A percentile compares a stretch with the other conserved stretches of the same genome.
Conservation (phyloP, 2,888 invertebrate species). For the Tetragnatha montana region DNA sequence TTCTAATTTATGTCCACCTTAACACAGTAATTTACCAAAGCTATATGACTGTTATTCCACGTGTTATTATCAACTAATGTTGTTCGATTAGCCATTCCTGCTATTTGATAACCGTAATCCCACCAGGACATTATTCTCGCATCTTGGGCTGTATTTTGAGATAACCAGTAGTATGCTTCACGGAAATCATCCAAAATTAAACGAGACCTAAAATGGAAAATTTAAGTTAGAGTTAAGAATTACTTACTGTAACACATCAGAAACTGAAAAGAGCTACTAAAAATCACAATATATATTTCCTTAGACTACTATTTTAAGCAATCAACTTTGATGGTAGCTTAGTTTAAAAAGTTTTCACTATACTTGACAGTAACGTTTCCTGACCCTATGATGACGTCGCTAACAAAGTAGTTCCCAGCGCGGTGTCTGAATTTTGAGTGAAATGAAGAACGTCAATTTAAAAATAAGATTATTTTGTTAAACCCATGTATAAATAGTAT, state of each 20-base stretch:
- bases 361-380: too few relatives aligned
- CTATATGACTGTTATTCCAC: constrained; percentile 99
- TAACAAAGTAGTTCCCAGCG: too few relatives aligned
- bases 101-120: constrained; percentile 98
- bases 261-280: background rate
- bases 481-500: too few relatives aligned
- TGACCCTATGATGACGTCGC: too few relatives aligned
- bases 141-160: constrained; percentile 97
- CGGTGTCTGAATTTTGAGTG: too few relatives aligned
- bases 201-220: constrained; percentile 81
- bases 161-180: constrained; percentile 99
- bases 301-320: background rate
- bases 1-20: too few relatives aligned
- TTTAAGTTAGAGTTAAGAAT: background rate
- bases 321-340: background rate
- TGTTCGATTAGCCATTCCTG: constrained; percentile 99
- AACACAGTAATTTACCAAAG: constrained; percentile 81
- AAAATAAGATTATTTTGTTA: too few relatives aligned
- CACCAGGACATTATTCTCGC: constrained; percentile 99
- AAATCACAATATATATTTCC: background rate
- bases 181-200: constrained; percentile 98
- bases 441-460: too few relatives aligned
- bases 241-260: background rate
- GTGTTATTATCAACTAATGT: constrained; percentile 99
- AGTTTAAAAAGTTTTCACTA: too few relatives aligned